Conservation (phyloP, 2,113 vertebrate species). For the Callocephalon fimbriatum region DNA sequence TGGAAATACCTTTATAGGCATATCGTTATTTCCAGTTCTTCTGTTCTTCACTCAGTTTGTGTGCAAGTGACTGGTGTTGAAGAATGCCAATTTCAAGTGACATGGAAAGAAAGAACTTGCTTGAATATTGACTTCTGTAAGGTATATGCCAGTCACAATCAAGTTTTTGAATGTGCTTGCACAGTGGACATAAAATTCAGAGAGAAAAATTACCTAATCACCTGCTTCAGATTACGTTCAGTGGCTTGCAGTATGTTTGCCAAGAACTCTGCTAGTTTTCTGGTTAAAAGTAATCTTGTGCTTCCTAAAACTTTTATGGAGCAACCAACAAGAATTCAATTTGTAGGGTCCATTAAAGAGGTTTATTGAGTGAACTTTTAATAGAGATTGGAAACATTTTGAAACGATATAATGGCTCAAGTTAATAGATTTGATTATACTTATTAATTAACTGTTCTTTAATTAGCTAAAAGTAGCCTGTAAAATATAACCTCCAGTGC, state of each 20-base stretch:
- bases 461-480: background rate
- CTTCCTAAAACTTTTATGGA: conserved; percentile 26
- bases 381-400: background rate
- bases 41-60: background rate
- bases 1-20: background rate
- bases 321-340: background rate
- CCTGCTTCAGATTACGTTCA: background rate
- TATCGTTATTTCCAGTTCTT: background rate
- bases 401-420: background rate
- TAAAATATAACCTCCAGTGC: background rate
- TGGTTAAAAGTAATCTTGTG: conserved; percentile 22
- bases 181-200: background rate
- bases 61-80: background rate
- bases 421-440: conserved; percentile 31
- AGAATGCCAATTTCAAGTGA: background rate
- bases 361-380: conserved; percentile 16
- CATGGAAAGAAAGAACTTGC: background rate
- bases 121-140: background rate
- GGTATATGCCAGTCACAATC: background rate
- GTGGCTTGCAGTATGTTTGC: background rate
- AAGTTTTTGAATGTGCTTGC: background rate
- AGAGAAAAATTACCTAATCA: background rate
- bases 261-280: background rate
- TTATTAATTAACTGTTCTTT: conserved; percentile 4
- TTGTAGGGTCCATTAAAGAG: background rate